phyloP scores from a whole-genome alignment of 2,113 vertebrate species.

The Colossoma macropomum region DNA sequence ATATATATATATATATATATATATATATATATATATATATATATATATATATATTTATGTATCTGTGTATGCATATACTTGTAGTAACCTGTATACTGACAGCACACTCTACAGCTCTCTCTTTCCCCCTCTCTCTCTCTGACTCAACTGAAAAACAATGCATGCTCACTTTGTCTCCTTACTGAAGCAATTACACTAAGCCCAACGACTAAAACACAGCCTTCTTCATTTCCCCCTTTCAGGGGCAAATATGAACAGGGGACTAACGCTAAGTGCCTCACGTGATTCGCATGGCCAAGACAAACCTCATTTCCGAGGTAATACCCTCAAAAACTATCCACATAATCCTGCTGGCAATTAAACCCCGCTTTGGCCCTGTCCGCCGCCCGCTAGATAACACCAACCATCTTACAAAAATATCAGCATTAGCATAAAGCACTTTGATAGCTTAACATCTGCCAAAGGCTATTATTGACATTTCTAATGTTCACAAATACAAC shows the following conservation, averaged over 20 bases:
- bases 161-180: background rate
- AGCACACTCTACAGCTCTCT: background rate
- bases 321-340: conserved; percentile 38
- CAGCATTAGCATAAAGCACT: conserved; percentile 52
- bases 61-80: conserved; percentile 2
- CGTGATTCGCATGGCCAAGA: conserved; percentile 38
- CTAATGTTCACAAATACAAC: conserved; percentile 34
- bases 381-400: conserved; percentile 20
- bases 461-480: conserved; percentile 53
- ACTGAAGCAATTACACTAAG: background rate
- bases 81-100: background rate
- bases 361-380: conserved; percentile 22
- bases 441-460: conserved; percentile 46
- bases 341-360: conserved; percentile 43
- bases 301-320: conserved; percentile 39
- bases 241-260: conserved; percentile 45
- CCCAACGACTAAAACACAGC: conserved; percentile 7
- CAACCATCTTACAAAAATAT: conserved; percentile 37
- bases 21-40: no score
- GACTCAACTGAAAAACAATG: no score
- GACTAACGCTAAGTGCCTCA: conserved; percentile 41
- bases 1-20: no score
- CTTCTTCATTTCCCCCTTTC: conserved; percentile 17
- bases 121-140: background rate
- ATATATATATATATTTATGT: background rate